These are phyloP conservation scores for Odontomachus brunneus DNA, from an alignment of 1,140 invertebrate genomes.

Conservation along the genomic window DNA sequence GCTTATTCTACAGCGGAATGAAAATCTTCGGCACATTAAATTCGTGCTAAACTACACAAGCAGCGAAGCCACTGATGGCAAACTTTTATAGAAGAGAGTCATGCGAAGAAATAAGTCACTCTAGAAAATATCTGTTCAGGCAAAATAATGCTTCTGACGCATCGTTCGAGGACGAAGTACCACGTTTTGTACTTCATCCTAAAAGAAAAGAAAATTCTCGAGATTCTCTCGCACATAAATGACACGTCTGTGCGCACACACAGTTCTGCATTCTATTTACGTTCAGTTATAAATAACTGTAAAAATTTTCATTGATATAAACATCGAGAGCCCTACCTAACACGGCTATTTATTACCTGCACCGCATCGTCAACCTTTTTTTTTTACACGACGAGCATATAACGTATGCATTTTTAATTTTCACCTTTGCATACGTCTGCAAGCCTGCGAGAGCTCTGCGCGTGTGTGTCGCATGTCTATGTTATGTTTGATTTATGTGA, in stretches of 20 bases:
- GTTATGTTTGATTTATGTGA: constrained; percentile 58
- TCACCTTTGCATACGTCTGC: constrained; percentile 32
- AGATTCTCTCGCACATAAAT: constrained; percentile 35
- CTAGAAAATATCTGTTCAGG: constrained; percentile 75
- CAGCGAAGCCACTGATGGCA: constrained; percentile 85
- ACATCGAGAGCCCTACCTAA: constrained; percentile 39
- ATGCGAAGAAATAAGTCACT: constrained; percentile 83
- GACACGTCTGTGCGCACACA: constrained; percentile 32
- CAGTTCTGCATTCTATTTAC: constrained; percentile 56
- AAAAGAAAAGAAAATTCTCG: constrained; percentile 56
- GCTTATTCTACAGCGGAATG: constrained; percentile 81
- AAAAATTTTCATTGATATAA: constrained; percentile 51
- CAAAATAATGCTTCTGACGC: constrained; percentile 62
- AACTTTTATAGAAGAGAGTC: constrained; percentile 82
- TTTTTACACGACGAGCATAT: constrained; percentile 7
- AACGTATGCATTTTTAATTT: constrained; percentile 29
- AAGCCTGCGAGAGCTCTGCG: constrained; percentile 74
- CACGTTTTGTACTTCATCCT: constrained; percentile 38
- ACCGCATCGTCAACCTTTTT: constrained; percentile 17
- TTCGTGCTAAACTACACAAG: constrained; percentile 85
- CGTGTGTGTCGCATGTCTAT: constrained; percentile 83
- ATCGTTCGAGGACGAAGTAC: neutral
- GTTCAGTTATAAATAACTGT: constrained; percentile 50
- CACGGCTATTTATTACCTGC: constrained; percentile 29
- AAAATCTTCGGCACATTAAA: constrained; percentile 81